Evolutionary conservation across 2,888 invertebrate genomes (phyloP), one percentile per base, ranked within the genome.

Genomic region (Julus scandinavius): DNA sequence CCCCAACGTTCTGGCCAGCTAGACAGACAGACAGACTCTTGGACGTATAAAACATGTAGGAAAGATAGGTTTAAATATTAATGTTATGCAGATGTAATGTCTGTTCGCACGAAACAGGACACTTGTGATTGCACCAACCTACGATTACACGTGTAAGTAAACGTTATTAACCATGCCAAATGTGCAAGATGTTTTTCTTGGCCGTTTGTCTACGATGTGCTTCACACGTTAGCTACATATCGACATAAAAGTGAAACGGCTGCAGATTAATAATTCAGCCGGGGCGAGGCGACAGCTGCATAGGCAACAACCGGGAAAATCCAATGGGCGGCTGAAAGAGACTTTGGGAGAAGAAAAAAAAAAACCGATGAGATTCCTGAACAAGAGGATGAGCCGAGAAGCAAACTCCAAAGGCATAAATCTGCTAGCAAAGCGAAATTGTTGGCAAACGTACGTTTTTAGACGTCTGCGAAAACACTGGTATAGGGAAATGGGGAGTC

Each of bases 191-290:
- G 80, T 80, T 80, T 80, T 80, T 20, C 63, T 45, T 54, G 54
- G 80, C 45, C 2, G 45, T 45, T 15, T 80, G 80, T 80, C 38
- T 80, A 38, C 80, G 80, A 72, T 72, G 63, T 20, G 63, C 63
- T 72, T 72, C 20, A 72, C 7, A 58, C 58, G 58, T 58, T 17
- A 5, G 17, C 6, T 20, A 63, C 20, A 72, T 72, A 72, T 72
- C 72, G 72, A 72, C 72, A 29, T 29, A 72, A 80, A 80, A 80
- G 38, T 80, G 80, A 80, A 80, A 80, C 80, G 7, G 38, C 29
- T 11, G 80, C 80, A 15, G 80, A 80, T 80, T 80, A 80, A 80
- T 80, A 80, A 80, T 80, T 80, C 72, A 72, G 72, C 29, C 72
- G 29, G 72, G 72, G 80, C 80, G 80, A 38, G 80, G 80, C 80